Percentiles rank a stretch among this genome's conserved stretches.
Evolutionary conservation across 1,140 invertebrate species (phyloP).

Genomic region (Pseudoatta argentina): DNA sequence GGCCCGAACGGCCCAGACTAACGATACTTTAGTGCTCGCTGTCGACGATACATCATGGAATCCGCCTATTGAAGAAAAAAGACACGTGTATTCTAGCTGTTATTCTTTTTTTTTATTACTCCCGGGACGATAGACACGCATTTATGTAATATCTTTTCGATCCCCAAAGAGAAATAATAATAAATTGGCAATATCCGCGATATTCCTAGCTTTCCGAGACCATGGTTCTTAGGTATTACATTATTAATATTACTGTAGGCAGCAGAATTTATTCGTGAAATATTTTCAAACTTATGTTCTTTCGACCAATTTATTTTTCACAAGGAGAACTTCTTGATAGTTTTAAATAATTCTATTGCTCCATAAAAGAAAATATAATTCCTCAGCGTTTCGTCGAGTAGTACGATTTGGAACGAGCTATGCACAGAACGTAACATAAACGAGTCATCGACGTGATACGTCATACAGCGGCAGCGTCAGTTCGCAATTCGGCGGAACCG

Average conservation of each 20-base stretch:
- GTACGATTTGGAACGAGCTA: background rate
- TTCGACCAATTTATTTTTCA: slow-evolving; percentile 19
- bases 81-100: slow-evolving; percentile 13
- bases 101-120: background rate
- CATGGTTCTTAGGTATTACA: background rate
- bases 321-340: background rate
- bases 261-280: slow-evolving; percentile 10
- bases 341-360: slow-evolving; percentile 7
- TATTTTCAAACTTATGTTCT: background rate
- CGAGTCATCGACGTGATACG: slow-evolving; percentile 4
- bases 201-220: background rate
- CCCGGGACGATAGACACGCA: background rate
- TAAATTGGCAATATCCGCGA: background rate
- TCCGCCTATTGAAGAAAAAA: slow-evolving; percentile 73
- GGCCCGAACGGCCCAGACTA: slow-evolving; percentile 64
- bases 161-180: background rate
- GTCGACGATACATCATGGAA: slow-evolving; percentile 71
- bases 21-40: slow-evolving; percentile 69
- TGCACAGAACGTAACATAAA: slow-evolving; percentile 23
- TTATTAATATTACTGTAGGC: background rate
- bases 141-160: background rate
- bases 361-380: slow-evolving; percentile 28
- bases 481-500: slow-evolving; percentile 63
- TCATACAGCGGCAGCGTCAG: slow-evolving; percentile 39
- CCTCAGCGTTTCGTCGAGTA: background rate